These are phyloP conservation scores for Gyrodactylus bullatarudis DNA, from an alignment of 1,140 invertebrate genomes.

Conservation along the genomic window DNA sequence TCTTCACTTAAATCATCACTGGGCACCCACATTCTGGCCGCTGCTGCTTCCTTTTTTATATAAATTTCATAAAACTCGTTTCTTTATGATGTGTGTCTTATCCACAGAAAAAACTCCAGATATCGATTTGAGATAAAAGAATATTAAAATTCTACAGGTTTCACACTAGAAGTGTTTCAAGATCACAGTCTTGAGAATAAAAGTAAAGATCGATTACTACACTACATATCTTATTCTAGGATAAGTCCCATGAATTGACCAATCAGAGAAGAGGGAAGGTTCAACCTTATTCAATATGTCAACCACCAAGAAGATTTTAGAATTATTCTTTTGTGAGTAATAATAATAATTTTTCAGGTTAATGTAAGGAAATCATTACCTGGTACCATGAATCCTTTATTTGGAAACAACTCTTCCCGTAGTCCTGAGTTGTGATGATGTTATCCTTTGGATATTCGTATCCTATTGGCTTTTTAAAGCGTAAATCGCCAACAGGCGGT, in stretches of 20 bases:
- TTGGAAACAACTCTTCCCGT: neutral
- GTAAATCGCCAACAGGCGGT: neutral
- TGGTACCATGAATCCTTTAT: neutral
- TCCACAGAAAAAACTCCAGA: no score
- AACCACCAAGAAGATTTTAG: no score
- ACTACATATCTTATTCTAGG: neutral
- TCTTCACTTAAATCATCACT: slow-evolving; percentile 11
- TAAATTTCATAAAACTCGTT: no score
- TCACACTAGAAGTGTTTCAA: neutral
- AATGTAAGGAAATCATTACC: no score
- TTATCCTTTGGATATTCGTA: neutral
- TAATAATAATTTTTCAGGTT: no score
- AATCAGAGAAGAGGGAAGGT: no score
- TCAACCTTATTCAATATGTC: no score
- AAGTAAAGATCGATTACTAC: no score
- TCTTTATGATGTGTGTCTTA: no score
- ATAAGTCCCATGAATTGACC: neutral
- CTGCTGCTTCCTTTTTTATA: neutral
- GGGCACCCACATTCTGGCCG: slow-evolving; percentile 4
- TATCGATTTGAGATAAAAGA: no score
- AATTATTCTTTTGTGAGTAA: no score
- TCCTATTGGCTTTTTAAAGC: neutral
- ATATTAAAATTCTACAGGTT: no score
- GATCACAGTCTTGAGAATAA: neutral
- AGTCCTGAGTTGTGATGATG: neutral